Percentiles rank a stretch among this genome's conserved stretches.
These are phyloP conservation scores for Megaceryle torquata DNA, from an alignment of 2,113 vertebrate genomes.

Conservation along the genomic window DNA sequence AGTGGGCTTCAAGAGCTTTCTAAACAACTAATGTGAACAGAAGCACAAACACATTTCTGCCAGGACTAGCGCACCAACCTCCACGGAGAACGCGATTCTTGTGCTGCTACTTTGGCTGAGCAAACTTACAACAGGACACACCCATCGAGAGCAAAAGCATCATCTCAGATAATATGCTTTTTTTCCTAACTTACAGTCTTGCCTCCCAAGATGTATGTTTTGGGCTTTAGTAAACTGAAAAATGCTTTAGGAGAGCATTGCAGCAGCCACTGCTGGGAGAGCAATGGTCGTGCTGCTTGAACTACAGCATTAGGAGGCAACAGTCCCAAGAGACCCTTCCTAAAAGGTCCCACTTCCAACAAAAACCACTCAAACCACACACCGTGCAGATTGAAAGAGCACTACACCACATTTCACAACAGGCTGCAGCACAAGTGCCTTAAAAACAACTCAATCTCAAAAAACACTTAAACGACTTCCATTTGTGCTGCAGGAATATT, in stretches of 20 bases:
- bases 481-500: not conserved
- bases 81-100: not conserved
- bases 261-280: not conserved
- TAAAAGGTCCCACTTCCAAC: not conserved
- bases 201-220: not conserved
- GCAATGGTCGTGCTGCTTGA: rapidly evolving
- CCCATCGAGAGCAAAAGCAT: not conserved
- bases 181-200: not conserved
- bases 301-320: not conserved
- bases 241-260: rapidly evolving
- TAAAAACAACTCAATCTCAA: not conserved
- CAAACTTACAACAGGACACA: not conserved
- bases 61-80: not conserved
- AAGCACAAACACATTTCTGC: not conserved
- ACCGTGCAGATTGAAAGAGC: rapidly evolving
- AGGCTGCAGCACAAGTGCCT: not conserved
- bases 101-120: not conserved
- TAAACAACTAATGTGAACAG: not conserved
- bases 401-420: not conserved
- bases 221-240: not conserved
- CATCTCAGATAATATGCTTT: rapidly evolving
- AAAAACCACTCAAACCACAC: not conserved
- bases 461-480: not conserved
- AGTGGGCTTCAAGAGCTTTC: not conserved
- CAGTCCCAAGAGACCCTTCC: not conserved